Percentiles rank a stretch among this genome's conserved stretches.
Evolutionary conservation across 2,888 invertebrate species (phyloP).

Genomic region (Scelioninae gen. 1): DNA sequence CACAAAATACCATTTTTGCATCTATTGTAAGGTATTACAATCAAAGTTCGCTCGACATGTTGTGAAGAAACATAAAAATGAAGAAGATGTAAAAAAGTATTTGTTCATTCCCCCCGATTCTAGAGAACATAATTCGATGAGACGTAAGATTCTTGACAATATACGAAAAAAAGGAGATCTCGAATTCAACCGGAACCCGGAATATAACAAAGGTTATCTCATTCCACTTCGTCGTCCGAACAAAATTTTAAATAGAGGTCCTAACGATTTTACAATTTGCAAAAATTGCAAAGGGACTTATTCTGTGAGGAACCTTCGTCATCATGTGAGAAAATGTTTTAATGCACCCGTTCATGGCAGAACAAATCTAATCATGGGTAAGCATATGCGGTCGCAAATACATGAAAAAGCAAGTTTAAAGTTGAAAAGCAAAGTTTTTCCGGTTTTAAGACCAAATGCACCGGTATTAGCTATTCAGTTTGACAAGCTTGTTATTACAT

Average conservation of each 20-base stretch:
- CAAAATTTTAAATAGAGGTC: neutral
- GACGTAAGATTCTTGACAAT: neutral
- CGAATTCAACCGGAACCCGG: conserved; percentile 13
- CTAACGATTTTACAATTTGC: neutral
- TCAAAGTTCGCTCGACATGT: conserved; percentile 14
- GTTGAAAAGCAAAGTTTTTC: conserved; percentile 4
- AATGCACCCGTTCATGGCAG: neutral
- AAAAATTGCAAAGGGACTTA: neutral
- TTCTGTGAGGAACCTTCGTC: neutral
- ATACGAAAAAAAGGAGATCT: conserved; percentile 26
- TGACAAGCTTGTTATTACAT: conserved; percentile 20
- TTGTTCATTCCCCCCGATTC: neutral
- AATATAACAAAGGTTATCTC: conserved; percentile 15
- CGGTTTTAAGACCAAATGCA: conserved; percentile 11
- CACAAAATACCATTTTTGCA: conserved; percentile 14
- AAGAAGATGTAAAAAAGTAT: conserved; percentile 5
- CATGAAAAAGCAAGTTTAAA: conserved; percentile 7
- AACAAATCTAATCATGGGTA: neutral
- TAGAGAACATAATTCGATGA: neutral
- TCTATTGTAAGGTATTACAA: conserved; percentile 26
- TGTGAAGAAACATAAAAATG: neutral
- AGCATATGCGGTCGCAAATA: neutral
- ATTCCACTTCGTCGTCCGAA: neutral
- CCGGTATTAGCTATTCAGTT: neutral
- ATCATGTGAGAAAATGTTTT: neutral